phyloP scores from a whole-genome alignment of 2,797 vertebrate genomes.

The Myotis pilosus region DNA sequence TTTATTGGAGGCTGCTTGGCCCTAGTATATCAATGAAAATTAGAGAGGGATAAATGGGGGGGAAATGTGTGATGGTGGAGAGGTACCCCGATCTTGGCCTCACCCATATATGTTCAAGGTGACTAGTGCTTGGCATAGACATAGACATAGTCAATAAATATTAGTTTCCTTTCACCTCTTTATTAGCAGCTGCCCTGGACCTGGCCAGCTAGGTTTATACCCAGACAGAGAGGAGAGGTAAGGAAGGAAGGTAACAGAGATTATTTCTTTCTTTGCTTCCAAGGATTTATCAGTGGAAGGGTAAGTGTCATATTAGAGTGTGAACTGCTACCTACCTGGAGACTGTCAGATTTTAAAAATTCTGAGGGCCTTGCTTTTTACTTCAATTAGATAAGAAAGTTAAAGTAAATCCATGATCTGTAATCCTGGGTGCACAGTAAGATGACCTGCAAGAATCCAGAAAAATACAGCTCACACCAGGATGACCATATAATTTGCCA shows the following conservation, averaged over 20 bases:
- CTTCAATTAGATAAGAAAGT: not conserved
- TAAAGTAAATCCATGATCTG: not conserved
- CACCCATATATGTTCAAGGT: not conserved
- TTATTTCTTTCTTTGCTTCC: not conserved
- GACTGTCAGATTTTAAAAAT: not conserved
- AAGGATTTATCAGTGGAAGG: not conserved
- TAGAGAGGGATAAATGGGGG: not conserved
- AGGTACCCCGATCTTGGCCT: not conserved
- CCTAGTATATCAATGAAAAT: not conserved
- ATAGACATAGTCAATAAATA: not conserved
- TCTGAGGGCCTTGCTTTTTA: not conserved
- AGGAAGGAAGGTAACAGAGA: not conserved
- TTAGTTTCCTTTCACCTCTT: not conserved
- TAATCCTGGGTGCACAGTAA: not conserved
- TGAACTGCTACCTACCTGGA: not conserved
- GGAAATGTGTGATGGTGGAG: not conserved
- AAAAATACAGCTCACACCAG: not conserved
- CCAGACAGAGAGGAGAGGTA: not conserved
- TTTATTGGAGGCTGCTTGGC: not conserved
- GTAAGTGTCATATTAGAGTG: not conserved
- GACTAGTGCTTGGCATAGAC: not conserved
- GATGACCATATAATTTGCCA: not conserved
- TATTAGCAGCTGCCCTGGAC: not conserved
- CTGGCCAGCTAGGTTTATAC: not conserved
- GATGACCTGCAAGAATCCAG: not conserved